Percentiles rank a stretch among this genome's conserved stretches.
Conservation (phyloP, 2,113 vertebrate species). For the Hippocampus guttulatus region DNA sequence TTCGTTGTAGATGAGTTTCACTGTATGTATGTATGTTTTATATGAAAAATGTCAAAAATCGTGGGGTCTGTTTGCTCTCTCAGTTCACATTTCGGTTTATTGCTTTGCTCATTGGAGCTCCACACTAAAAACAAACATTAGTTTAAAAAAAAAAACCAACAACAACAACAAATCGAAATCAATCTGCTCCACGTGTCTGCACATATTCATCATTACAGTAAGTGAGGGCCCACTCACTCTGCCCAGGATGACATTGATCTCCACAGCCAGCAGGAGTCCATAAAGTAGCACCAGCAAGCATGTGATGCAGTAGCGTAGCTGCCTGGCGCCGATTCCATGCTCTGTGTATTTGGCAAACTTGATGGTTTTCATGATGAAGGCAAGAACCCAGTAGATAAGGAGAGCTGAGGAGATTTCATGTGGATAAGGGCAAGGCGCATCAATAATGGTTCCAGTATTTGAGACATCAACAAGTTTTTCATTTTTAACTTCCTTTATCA, state of each 20-base stretch:
- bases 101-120: conserved; percentile 4
- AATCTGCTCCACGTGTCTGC: background rate
- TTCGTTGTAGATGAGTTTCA: no score
- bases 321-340: conserved; percentile 84
- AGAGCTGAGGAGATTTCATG: conserved; percentile 72
- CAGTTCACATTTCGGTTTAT: background rate
- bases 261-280: conserved; percentile 87
- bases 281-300: conserved; percentile 87
- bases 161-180: background rate
- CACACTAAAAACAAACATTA: conserved; percentile 7
- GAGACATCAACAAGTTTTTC: no score
- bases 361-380: conserved; percentile 93
- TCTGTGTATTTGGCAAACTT: conserved; percentile 97
- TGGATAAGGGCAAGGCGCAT: background rate
- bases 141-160: background rate
- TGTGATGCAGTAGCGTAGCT: conserved; percentile 96
- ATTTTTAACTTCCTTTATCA: background rate
- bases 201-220: background rate
- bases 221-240: conserved; percentile 77
- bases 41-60: conserved; percentile 25
- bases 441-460: background rate
- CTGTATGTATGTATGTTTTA: no score
- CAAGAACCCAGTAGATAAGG: conserved; percentile 91
- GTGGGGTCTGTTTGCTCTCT: background rate
- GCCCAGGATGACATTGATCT: conserved; percentile 92